Percentiles rank a stretch among this genome's conserved stretches.
Evolutionary conservation across 2,113 vertebrate species (phyloP).

Genomic region (Ictidomys tridecemlineatus): DNA sequence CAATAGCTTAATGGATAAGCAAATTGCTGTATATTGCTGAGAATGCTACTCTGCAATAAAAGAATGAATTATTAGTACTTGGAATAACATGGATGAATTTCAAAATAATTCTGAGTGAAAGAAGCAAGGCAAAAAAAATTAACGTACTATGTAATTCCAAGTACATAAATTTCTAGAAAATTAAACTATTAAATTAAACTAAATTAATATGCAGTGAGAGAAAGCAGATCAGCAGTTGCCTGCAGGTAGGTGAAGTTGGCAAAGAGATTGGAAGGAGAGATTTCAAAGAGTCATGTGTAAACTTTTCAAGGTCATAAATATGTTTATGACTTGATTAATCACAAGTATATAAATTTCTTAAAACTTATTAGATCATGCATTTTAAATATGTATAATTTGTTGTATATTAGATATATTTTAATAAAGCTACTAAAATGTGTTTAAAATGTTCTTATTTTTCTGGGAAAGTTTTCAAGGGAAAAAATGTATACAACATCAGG

Average conservation of each 20-base stretch:
- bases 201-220: background rate
- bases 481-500: background rate
- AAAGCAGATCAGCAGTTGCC: background rate
- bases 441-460: conserved; percentile 33
- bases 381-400: background rate
- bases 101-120: conserved; percentile 53
- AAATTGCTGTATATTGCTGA: background rate
- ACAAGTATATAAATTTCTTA: background rate
- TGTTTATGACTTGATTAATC: conserved; percentile 18
- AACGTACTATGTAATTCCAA: background rate
- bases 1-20: background rate
- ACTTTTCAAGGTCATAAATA: background rate
- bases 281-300: background rate
- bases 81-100: background rate
- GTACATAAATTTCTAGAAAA: conserved; percentile 39
- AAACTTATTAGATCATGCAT: conserved; percentile 9
- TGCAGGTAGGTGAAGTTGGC: background rate
- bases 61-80: conserved; percentile 25
- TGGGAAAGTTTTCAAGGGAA: background rate
- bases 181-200: background rate
- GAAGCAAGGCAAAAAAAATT: background rate
- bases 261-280: background rate
- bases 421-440: conserved; percentile 40
- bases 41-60: background rate
- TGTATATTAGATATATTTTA: background rate